Percentiles rank a stretch among this genome's conserved stretches.
These are phyloP conservation scores for Tineola bisselliella DNA, from an alignment of 2,888 invertebrate species.

Conservation along the genomic window DNA sequence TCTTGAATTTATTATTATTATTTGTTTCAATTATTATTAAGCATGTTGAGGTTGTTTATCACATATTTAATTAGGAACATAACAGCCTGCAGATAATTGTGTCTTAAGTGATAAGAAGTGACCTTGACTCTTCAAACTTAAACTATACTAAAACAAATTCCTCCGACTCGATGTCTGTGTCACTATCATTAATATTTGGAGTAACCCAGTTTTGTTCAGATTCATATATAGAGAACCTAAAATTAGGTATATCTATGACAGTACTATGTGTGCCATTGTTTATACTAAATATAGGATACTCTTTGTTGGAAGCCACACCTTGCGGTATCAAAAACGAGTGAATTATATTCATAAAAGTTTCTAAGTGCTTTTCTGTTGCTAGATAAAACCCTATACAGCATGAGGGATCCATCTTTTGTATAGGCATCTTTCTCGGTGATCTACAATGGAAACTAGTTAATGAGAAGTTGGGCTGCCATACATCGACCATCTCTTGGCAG, in stretches of 20 bases:
- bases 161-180: constrained; percentile 76
- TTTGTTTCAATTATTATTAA: not conserved
- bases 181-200: constrained; percentile 62
- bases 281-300: constrained; percentile 87
- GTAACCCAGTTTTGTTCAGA: constrained; percentile 62
- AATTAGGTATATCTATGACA: constrained; percentile 64
- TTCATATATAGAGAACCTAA: constrained; percentile 64
- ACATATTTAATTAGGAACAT: not conserved
- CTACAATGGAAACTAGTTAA: constrained; percentile 85
- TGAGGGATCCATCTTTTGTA: constrained; percentile 90
- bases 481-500: constrained; percentile 91
- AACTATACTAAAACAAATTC: constrained; percentile 76
- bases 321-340: constrained; percentile 66
- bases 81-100: not conserved
- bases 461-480: constrained; percentile 81
- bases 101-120: not conserved
- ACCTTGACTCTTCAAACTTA: constrained; percentile 6
- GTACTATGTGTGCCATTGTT: constrained; percentile 73
- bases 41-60: not conserved
- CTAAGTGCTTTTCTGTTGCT: constrained; percentile 77
- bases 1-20: not conserved
- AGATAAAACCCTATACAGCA: constrained; percentile 93
- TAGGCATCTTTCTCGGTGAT: constrained; percentile 84
- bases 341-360: constrained; percentile 76
- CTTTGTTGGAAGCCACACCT: constrained; percentile 57